Evolutionary conservation across 1,140 invertebrate genomes (phyloP).

Genomic region (Scylla paramamosain): DNA sequence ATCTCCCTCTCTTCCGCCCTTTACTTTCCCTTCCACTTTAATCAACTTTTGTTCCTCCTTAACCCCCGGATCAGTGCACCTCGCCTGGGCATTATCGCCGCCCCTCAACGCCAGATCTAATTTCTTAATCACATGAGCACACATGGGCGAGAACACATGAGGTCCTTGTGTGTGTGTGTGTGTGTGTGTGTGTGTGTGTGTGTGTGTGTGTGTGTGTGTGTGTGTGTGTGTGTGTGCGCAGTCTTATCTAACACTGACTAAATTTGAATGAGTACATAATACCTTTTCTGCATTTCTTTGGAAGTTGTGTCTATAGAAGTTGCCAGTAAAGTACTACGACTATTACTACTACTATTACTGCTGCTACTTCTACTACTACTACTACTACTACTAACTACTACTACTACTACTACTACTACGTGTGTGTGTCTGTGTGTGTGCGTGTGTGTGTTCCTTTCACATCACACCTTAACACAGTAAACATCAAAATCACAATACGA

Average conservation of each 20-base stretch:
- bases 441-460: neutral
- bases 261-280: too few relatives aligned
- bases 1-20: neutral
- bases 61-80: constrained; percentile 17
- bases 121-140: constrained; percentile 14
- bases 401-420: too few relatives aligned
- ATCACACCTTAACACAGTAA: too few relatives aligned
- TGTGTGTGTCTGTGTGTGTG: constrained; percentile 22
- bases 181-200: too few relatives aligned
- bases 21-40: constrained; percentile 13
- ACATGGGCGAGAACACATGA: neutral
- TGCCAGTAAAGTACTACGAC: too few relatives aligned
- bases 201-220: neutral
- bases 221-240: constrained; percentile 4
- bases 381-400: too few relatives aligned
- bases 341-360: too few relatives aligned
- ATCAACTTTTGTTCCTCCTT: constrained; percentile 23
- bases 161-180: neutral
- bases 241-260: too few relatives aligned
- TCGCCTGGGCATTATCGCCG: neutral
- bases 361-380: too few relatives aligned
- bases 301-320: too few relatives aligned
- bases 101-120: neutral
- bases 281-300: too few relatives aligned
- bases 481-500: too few relatives aligned